Percentiles rank a stretch among this genome's conserved stretches.
These are phyloP conservation scores for Blera fallax DNA, from an alignment of 2,888 invertebrate species.

Conservation along the genomic window DNA sequence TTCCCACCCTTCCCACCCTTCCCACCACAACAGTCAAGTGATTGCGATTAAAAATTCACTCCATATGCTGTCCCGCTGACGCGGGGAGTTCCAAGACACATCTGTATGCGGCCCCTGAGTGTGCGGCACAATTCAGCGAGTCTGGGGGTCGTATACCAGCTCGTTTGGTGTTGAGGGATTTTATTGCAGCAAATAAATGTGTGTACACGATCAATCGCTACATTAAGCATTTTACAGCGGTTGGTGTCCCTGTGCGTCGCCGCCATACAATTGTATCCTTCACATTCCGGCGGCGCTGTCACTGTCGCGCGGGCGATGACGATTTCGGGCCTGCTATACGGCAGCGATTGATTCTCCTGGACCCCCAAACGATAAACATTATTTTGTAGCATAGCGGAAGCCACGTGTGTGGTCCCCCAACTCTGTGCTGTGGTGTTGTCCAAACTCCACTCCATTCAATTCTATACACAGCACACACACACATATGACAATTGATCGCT, in stretches of 20 bases:
- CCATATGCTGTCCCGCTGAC: not conserved
- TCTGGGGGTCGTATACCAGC: conserved; percentile 20
- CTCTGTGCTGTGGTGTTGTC: conserved; percentile 35
- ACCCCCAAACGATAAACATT: conserved; percentile 70
- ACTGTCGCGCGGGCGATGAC: conserved; percentile 46
- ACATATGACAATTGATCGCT: not conserved
- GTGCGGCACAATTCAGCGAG: conserved; percentile 13
- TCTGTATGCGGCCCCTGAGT: conserved; percentile 1
- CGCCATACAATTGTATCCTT: conserved; percentile 38
- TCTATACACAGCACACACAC: not conserved
- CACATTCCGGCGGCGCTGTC: conserved; percentile 49
- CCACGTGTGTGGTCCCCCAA: conserved; percentile 74
- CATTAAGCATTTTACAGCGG: conserved; percentile 55
- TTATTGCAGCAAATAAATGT: conserved; percentile 69
- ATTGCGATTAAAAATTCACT: conserved; percentile 41
- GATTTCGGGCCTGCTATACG: conserved; percentile 23
- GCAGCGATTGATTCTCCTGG: conserved; percentile 45
- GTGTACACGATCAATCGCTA: conserved; percentile 69
- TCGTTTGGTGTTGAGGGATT: conserved; percentile 65
- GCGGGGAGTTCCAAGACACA: conserved; percentile 10
- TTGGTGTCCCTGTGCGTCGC: not conserved
- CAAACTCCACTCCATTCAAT: conserved; percentile 46
- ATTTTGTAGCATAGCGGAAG: conserved; percentile 73
- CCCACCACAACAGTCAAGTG: not conserved
- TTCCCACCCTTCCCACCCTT: not conserved